Conservation (phyloP, 2,797 vertebrate genomes). For the Heterohyrax brucei region DNA sequence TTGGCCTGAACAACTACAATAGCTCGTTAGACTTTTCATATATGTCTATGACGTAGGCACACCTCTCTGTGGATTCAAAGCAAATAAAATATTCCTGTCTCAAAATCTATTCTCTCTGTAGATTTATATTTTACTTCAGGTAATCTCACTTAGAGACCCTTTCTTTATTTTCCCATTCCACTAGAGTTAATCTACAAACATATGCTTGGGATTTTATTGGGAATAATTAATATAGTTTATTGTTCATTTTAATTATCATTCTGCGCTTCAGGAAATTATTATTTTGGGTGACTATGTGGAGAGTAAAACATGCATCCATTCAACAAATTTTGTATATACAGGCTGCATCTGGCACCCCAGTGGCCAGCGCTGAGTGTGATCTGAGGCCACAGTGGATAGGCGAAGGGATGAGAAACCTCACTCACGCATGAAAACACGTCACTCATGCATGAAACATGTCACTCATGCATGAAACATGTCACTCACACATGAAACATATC, state of each 20-base stretch:
- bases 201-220: neutral
- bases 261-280: neutral
- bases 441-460: too few species aligned
- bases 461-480: too few species aligned
- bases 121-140: neutral
- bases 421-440: too few species aligned
- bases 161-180: neutral
- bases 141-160: neutral
- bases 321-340: too few species aligned
- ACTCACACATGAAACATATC: too few species aligned
- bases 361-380: too few species aligned
- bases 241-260: neutral
- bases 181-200: neutral
- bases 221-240: neutral
- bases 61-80: neutral
- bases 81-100: neutral
- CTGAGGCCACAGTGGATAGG: too few species aligned
- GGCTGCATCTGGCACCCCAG: too few species aligned
- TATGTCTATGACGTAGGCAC: neutral
- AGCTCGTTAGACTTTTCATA: neutral
- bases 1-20: neutral
- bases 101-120: neutral
- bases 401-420: too few species aligned
- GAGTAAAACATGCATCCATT: too few species aligned
- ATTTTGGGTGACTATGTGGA: too few species aligned